Evolutionary conservation across 2,888 invertebrate genomes (phyloP).

Genomic region (Laothoe populi): DNA sequence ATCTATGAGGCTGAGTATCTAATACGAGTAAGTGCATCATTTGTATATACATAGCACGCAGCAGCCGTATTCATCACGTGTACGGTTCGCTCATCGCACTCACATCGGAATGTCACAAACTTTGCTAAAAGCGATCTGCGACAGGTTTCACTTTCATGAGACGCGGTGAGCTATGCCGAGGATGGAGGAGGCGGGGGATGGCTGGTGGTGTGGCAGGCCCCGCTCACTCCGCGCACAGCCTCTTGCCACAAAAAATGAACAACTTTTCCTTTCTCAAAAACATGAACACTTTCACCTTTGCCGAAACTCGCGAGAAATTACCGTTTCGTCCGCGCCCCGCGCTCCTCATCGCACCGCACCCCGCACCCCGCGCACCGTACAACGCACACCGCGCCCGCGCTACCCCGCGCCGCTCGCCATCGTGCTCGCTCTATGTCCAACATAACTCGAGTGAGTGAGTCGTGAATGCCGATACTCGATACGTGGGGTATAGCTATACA

Average conservation of each 20-base stretch:
- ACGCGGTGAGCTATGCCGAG: constrained; percentile 36
- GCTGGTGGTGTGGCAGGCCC: constrained; percentile 35
- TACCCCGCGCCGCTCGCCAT: not conserved
- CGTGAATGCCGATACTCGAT: not conserved
- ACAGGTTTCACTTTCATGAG: constrained; percentile 73
- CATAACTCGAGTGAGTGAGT: not conserved
- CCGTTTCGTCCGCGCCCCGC: constrained; percentile 29
- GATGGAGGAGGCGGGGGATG: constrained; percentile 29
- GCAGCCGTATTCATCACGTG: not conserved
- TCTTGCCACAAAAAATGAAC: constrained; percentile 75
- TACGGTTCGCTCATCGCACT: not conserved
- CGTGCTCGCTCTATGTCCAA: not conserved
- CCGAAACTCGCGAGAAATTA: constrained; percentile 71
- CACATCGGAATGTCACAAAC: not conserved
- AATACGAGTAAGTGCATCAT: too few species aligned
- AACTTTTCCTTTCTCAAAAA: constrained; percentile 83
- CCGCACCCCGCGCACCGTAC: not conserved
- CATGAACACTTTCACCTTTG: constrained; percentile 78
- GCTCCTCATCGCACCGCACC: not conserved
- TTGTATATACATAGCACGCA: too few species aligned
- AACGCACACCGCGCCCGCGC: not conserved
- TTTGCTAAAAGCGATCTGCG: constrained; percentile 29
- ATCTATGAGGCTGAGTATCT: too few species aligned
- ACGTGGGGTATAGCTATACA: not conserved
- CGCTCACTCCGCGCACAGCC: constrained; percentile 66